These are phyloP conservation scores for Ailuropoda melanoleuca DNA, from an alignment of 2,113 vertebrate genomes.

Conservation along the genomic window DNA sequence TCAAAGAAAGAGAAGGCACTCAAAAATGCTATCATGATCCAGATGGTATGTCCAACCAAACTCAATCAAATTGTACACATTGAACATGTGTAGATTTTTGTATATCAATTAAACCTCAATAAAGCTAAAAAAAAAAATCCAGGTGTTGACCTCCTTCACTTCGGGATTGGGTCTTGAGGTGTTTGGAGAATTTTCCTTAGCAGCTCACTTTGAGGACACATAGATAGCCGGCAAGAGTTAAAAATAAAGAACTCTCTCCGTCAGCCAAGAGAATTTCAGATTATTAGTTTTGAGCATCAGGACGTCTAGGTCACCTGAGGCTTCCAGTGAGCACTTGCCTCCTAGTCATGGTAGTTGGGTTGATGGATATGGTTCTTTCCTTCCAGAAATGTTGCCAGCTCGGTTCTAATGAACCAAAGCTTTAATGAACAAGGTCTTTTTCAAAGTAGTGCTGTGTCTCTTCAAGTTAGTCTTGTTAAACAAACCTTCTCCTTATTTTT, in stretches of 20 bases:
- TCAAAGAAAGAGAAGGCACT: not conserved
- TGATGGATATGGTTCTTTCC: not conserved
- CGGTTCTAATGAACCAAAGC: slow-evolving; percentile 18
- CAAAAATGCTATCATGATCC: not conserved
- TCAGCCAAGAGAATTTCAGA: not conserved
- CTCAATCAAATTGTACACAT: not conserved
- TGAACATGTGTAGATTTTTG: not conserved
- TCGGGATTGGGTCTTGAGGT: not conserved
- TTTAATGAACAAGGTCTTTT: not conserved
- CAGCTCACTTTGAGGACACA: not conserved
- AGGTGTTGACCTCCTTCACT: not conserved
- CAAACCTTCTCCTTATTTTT: not conserved
- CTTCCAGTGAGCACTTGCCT: not conserved
- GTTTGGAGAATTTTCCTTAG: not conserved
- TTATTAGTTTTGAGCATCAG: not conserved
- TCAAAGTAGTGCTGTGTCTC: not conserved
- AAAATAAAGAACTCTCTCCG: not conserved
- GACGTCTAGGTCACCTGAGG: not conserved
- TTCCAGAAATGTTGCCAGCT: not conserved
- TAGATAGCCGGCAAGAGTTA: not conserved
- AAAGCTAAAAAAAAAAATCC: not conserved
- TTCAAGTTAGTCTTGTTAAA: slow-evolving; percentile 66
- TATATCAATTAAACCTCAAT: not conserved
- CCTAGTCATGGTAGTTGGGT: not conserved
- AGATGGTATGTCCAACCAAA: not conserved